Conservation (phyloP, 2,113 vertebrate species). For the Ammospiza nelsoni region DNA sequence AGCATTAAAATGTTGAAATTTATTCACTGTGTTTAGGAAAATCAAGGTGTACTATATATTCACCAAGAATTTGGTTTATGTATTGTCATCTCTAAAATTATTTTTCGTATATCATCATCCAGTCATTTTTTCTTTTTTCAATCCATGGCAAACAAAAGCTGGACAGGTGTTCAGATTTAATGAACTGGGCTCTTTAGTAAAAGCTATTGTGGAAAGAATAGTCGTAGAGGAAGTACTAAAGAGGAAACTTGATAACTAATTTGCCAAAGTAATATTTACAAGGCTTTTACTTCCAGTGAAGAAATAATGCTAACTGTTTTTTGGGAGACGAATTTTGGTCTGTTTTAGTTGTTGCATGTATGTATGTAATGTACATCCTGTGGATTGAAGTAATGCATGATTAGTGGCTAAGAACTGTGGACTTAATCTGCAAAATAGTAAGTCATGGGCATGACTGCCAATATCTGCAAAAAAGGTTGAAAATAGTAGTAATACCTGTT, state of each 20-base stretch:
- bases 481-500: background rate
- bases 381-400: background rate
- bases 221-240: background rate
- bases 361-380: rapidly evolving
- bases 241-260: background rate
- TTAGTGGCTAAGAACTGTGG: background rate
- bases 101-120: background rate
- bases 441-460: background rate
- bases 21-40: background rate
- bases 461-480: background rate
- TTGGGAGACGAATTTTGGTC: background rate
- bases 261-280: background rate
- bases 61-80: background rate
- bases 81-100: background rate
- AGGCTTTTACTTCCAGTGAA: background rate
- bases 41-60: background rate
- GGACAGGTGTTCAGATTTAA: background rate
- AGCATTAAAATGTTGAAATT: background rate
- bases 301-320: background rate
- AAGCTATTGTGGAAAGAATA: background rate
- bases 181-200: background rate
- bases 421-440: background rate
- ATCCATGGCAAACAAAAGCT: background rate
- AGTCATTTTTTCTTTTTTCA: background rate
- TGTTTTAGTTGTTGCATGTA: background rate